Evolutionary conservation across 2,797 vertebrate genomes (phyloP).

Genomic region (Tinamus major): DNA sequence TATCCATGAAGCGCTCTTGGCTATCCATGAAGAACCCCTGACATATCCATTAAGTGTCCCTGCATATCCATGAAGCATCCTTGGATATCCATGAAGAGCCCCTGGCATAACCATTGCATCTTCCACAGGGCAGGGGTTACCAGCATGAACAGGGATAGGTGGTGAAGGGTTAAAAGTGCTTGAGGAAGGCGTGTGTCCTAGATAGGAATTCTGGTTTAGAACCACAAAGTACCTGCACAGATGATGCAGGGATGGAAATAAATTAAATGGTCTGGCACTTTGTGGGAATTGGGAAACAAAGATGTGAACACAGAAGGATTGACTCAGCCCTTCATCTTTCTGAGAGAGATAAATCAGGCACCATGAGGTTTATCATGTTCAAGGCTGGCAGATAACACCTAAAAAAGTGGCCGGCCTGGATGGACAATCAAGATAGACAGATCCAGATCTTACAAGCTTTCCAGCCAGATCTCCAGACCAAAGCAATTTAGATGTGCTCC

Average conservation of each 20-base stretch:
- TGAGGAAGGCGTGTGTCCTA: background rate
- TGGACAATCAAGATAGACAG: conserved; percentile 31
- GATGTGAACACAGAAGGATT: background rate
- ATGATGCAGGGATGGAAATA: background rate
- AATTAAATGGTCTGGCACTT: background rate
- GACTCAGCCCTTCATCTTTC: conserved; percentile 29
- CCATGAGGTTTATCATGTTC: conserved; percentile 17
- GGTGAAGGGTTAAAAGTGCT: background rate
- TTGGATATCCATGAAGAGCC: too few relatives aligned
- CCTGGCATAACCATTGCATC: background rate
- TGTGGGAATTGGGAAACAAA: conserved; percentile 6
- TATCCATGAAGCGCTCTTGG: too few relatives aligned
- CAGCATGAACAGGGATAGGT: background rate
- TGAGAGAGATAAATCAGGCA: conserved; percentile 41
- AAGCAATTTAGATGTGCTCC: background rate
- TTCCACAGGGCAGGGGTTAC: background rate
- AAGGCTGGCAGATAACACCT: conserved; percentile 49
- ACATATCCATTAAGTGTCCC: too few relatives aligned
- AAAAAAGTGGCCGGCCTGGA: background rate
- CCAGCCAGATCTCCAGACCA: background rate
- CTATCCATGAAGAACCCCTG: too few relatives aligned
- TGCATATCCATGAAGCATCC: too few relatives aligned
- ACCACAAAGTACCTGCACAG: background rate
- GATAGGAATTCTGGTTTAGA: background rate
- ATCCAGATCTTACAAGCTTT: background rate